Evolutionary conservation across 2,888 invertebrate species (phyloP).

Genomic region (Cryptocephalus moraei): DNA sequence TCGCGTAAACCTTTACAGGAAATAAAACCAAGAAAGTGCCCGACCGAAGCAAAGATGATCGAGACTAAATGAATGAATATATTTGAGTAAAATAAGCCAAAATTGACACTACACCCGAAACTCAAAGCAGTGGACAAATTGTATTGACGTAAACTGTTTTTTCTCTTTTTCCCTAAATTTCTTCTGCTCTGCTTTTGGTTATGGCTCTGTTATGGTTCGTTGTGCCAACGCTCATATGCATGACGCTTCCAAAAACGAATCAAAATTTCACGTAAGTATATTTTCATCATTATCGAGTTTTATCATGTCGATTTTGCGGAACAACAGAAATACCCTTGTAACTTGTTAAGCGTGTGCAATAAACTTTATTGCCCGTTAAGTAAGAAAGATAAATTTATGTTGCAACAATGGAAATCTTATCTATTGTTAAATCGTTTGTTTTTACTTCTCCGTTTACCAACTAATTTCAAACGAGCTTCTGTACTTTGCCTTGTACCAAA

Average conservation of each 20-base stretch:
- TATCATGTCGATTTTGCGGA: too few relatives aligned
- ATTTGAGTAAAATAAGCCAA: neutral
- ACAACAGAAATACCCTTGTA: neutral
- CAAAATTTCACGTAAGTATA: conserved; percentile 65
- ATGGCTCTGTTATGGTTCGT: conserved; percentile 61
- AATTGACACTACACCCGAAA: conserved; percentile 17
- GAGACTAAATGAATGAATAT: conserved; percentile 21
- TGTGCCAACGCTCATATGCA: conserved; percentile 63
- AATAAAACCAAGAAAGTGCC: conserved; percentile 4
- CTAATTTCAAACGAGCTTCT: too few relatives aligned
- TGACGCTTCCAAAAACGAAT: conserved; percentile 54
- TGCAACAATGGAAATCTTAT: too few relatives aligned
- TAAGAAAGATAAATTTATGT: too few relatives aligned
- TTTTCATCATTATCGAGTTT: conserved; percentile 18
- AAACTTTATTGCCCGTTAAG: too few relatives aligned
- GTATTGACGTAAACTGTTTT: conserved; percentile 61
- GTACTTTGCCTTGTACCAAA: too few relatives aligned
- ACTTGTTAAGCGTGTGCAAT: too few relatives aligned
- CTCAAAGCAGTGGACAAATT: conserved; percentile 31
- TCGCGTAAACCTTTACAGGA: too few relatives aligned
- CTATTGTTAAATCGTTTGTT: too few relatives aligned
- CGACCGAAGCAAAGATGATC: conserved; percentile 36
- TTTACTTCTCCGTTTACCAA: too few relatives aligned
- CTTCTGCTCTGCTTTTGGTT: conserved; percentile 68
- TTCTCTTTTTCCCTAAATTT: conserved; percentile 63